These are phyloP conservation scores for human DNA, from an alignment of 2,113 vertebrate species.

Conservation along the genomic window DNA sequence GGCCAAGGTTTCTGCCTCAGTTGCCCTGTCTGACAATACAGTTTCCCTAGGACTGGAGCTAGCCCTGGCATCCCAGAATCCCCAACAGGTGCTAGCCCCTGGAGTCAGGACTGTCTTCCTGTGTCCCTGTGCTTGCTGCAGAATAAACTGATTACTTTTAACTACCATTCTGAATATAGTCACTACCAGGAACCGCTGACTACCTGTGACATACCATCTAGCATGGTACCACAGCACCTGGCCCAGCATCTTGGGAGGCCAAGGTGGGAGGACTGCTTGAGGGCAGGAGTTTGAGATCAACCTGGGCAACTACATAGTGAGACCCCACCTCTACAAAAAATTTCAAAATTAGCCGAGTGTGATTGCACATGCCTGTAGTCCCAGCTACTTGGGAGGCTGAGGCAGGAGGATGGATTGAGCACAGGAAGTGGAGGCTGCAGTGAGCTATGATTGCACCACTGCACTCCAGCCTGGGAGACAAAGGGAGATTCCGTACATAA, in stretches of 20 bases:
- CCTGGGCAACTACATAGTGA: neutral
- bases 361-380: neutral
- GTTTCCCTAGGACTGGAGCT: neutral
- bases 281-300: neutral
- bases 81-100: neutral
- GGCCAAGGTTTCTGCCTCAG: neutral
- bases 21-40: neutral
- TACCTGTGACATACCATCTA: neutral
- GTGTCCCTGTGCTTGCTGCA: neutral
- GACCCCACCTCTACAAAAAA: neutral
- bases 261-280: neutral
- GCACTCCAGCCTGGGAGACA: neutral
- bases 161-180: neutral
- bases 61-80: neutral
- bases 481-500: neutral
- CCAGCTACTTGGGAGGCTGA: neutral
- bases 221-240: neutral
- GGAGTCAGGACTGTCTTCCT: neutral
- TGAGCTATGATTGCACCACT: neutral
- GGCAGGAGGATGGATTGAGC: neutral
- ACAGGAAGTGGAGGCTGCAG: neutral
- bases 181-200: neutral
- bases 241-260: neutral
- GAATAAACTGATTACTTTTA: neutral
- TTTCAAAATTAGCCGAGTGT: neutral